A percentile compares a stretch with the other conserved stretches of the same genome.
phyloP scores from a whole-genome alignment of 2,888 invertebrate species.

The Drosophila demipolita region DNA sequence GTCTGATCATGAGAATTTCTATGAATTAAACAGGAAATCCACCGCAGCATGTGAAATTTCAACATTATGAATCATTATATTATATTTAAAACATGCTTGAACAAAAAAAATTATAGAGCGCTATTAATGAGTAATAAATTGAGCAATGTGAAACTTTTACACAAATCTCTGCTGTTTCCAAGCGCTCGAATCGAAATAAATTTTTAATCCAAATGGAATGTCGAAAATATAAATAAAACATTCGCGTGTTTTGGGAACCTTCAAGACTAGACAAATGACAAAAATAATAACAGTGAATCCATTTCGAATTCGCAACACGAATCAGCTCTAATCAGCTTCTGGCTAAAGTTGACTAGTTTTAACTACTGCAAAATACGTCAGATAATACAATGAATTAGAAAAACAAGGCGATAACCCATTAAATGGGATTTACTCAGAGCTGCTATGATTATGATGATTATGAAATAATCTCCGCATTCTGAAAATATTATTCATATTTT shows the following conservation, averaged over 20 bases:
- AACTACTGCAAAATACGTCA: not conserved
- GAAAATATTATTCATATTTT: too few species aligned
- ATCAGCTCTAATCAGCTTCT: conserved; percentile 24
- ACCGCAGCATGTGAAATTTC: conserved; percentile 2
- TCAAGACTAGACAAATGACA: conserved; percentile 13
- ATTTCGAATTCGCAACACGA: conserved; percentile 22
- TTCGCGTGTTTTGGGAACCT: conserved; percentile 22
- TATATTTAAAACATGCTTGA: not conserved
- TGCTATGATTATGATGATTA: too few species aligned
- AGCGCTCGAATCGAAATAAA: conserved; percentile 1
- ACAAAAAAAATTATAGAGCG: not conserved
- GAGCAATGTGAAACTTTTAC: not conserved
- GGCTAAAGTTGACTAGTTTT: not conserved
- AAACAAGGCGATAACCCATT: not conserved
- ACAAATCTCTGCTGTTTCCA: conserved; percentile 3
- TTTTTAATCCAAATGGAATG: not conserved
- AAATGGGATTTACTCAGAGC: not conserved
- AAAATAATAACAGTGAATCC: conserved; percentile 5
- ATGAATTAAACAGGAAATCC: not conserved
- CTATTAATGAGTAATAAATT: not conserved
- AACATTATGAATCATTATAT: conserved; percentile 8
- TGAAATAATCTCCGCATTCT: not conserved
- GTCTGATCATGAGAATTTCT: conserved; percentile 26
- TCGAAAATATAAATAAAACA: not conserved
- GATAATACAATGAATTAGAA: not conserved